Evolutionary conservation across 2,797 vertebrate species (phyloP).

Genomic region (Setipinna tenuifilis): DNA sequence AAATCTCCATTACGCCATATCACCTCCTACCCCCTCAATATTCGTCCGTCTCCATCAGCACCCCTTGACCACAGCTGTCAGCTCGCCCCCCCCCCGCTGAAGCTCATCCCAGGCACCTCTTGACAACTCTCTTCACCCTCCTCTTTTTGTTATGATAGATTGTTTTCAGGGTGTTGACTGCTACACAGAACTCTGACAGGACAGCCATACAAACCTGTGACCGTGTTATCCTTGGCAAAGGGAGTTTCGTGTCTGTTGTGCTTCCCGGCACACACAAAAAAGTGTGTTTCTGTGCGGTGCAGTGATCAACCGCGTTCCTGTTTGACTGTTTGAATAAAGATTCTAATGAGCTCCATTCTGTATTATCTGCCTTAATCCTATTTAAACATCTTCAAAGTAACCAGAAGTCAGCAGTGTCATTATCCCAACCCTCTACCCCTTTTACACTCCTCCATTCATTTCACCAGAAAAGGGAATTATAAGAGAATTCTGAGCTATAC

Average conservation of each 20-base stretch:
- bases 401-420: slow-evolving; percentile 63
- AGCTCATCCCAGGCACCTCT: no score
- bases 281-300: neutral
- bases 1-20: slow-evolving; percentile 34
- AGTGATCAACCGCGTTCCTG: neutral
- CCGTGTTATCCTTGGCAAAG: neutral
- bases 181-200: slow-evolving; percentile 6
- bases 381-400: slow-evolving; percentile 57
- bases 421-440: slow-evolving; percentile 29
- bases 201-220: neutral
- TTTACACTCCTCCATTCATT: slow-evolving; percentile 40
- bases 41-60: slow-evolving; percentile 27
- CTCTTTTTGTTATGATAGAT: neutral
- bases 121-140: neutral
- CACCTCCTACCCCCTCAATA: neutral
- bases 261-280: neutral
- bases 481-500: neutral
- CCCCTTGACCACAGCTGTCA: slow-evolving; percentile 19
- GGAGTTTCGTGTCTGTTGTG: slow-evolving; percentile 28
- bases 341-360: slow-evolving; percentile 28
- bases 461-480: slow-evolving; percentile 28
- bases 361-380: slow-evolving; percentile 68
- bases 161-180: neutral
- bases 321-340: slow-evolving; percentile 18
- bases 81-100: neutral